phyloP scores from a whole-genome alignment of 2,888 invertebrate species.

The Enchytraeus crypticus region DNA sequence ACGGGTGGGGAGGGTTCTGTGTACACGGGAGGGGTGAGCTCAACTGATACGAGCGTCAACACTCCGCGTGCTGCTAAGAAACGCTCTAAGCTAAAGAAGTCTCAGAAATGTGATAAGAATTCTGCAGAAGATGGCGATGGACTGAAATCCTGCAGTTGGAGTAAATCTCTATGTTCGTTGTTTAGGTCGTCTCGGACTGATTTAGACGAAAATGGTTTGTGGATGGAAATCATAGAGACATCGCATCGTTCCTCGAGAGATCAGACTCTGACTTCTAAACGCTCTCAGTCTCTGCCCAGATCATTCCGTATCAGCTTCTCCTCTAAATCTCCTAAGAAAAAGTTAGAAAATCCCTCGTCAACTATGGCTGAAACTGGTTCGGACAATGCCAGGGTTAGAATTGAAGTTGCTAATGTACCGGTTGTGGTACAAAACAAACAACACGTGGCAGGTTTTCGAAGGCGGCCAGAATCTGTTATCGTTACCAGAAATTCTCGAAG shows the following conservation, averaged over 20 bases:
- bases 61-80: neutral
- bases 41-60: neutral
- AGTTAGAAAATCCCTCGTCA: too few relatives aligned
- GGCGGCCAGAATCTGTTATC: too few relatives aligned
- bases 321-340: too few relatives aligned
- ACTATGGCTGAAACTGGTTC: too few relatives aligned
- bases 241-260: neutral
- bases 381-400: too few relatives aligned
- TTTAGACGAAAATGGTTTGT: constrained; percentile 7
- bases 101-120: too few relatives aligned
- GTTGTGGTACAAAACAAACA: too few relatives aligned
- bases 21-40: neutral
- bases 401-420: too few relatives aligned
- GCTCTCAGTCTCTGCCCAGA: constrained; percentile 20
- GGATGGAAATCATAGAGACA: constrained; percentile 14
- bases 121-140: constrained; percentile 12
- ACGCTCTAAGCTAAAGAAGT: neutral
- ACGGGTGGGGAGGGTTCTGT: neutral
- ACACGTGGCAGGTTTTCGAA: too few relatives aligned
- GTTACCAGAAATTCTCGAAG: too few relatives aligned
- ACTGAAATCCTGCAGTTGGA: constrained; percentile 14
- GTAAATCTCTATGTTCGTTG: constrained; percentile 20
- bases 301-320: too few relatives aligned
- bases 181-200: constrained; percentile 13
- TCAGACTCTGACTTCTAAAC: neutral